Percentiles rank a stretch among this genome's conserved stretches.
Evolutionary conservation across 2,797 vertebrate genomes (phyloP).

Genomic region (Coccyzus lansbergi): DNA sequence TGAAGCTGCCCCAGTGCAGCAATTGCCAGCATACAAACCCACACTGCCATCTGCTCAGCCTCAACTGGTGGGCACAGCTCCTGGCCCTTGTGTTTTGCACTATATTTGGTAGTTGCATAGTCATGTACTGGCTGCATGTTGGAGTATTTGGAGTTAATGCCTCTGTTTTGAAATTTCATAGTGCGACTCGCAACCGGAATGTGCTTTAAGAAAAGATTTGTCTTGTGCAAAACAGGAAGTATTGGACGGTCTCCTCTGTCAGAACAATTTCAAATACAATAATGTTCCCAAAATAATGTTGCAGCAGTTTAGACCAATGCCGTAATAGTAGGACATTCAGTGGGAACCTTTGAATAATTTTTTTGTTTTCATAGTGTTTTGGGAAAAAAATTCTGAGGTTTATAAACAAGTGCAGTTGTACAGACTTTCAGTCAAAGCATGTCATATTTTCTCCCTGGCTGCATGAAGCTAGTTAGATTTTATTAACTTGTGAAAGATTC

Average conservation of each 20-base stretch:
- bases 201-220: not conserved
- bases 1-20: too few species aligned
- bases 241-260: not conserved
- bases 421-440: not conserved
- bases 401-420: not conserved
- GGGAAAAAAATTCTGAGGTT: not conserved
- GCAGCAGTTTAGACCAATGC: not conserved
- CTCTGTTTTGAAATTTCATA: not conserved
- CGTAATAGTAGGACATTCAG: conserved; percentile 25
- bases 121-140: fast-evolving
- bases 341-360: conserved; percentile 25
- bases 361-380: not conserved
- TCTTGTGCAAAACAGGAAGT: conserved; percentile 38
- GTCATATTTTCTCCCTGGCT: not conserved
- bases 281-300: conserved; percentile 43
- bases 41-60: fast-evolving
- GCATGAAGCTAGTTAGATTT: conserved; percentile 6
- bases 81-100: not conserved
- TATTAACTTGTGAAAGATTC: conserved; percentile 24
- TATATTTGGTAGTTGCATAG: fast-evolving
- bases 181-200: not conserved
- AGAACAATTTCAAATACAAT: conserved; percentile 45
- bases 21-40: fast-evolving
- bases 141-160: conserved; percentile 6
- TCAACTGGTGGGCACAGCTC: not conserved